These are phyloP conservation scores for Chloroceryle inda DNA, from an alignment of 2,797 vertebrate species.

Conservation along the genomic window DNA sequence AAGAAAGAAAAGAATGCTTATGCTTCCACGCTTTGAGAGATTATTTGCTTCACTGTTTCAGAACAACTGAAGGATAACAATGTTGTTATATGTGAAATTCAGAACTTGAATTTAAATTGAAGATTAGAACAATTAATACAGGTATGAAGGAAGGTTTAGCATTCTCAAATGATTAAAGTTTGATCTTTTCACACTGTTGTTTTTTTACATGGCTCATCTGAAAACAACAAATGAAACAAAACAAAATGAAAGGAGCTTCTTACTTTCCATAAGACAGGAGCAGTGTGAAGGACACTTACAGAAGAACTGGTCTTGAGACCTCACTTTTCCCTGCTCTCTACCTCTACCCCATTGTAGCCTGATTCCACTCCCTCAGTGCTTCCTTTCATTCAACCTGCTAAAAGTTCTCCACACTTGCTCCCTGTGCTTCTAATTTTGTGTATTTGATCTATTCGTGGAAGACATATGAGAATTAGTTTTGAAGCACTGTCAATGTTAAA, in stretches of 20 bases:
- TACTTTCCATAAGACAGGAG: background rate
- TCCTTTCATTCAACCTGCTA: background rate
- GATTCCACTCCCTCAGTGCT: background rate
- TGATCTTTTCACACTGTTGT: background rate
- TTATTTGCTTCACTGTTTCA: conserved; percentile 3
- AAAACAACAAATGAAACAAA: background rate
- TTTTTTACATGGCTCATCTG: background rate
- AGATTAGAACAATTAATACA: conserved; percentile 18
- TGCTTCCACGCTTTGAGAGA: background rate
- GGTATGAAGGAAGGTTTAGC: background rate
- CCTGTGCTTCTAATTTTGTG: background rate
- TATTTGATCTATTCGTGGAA: background rate
- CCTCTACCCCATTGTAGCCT: background rate
- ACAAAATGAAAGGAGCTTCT: background rate
- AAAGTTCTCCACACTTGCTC: background rate
- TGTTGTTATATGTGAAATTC: background rate
- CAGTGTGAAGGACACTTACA: background rate
- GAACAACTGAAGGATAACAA: conserved; percentile 3
- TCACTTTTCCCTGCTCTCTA: background rate
- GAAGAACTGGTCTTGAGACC: background rate
- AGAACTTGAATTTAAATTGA: conserved; percentile 4
- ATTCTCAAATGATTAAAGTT: background rate
- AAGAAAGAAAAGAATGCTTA: background rate
- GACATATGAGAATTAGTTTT: background rate
- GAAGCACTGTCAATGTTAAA: background rate